Evolutionary conservation across 2,888 invertebrate genomes (phyloP).

Genomic region (Phlogophora meticulosa): DNA sequence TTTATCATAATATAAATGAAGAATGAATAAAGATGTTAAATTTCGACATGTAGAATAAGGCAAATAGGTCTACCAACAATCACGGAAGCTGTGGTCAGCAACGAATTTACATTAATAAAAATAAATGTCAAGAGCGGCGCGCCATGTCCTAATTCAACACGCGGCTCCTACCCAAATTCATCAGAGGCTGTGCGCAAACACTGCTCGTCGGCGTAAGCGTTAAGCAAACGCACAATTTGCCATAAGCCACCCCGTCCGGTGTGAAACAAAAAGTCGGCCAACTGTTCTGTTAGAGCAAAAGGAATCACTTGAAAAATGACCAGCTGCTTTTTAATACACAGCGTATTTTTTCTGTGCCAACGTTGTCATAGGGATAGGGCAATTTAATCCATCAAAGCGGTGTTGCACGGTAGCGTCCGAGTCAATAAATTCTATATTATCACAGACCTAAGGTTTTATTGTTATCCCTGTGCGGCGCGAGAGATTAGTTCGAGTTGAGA

Average conservation of each 20-base stretch:
- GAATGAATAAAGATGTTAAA: slow-evolving; percentile 12
- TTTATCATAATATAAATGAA: slow-evolving; percentile 11
- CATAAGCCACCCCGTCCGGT: slow-evolving; percentile 70
- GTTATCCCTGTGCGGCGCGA: slow-evolving; percentile 78
- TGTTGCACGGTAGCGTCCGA: slow-evolving; percentile 82
- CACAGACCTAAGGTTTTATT: slow-evolving; percentile 88
- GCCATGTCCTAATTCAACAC: slow-evolving; percentile 85
- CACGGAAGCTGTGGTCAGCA: slow-evolving; percentile 56
- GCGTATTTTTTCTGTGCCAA: slow-evolving; percentile 90
- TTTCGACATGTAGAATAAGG: slow-evolving; percentile 8
- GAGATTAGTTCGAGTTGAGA: slow-evolving; percentile 78
- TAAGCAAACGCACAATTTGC: slow-evolving; percentile 83
- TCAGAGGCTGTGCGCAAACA: slow-evolving; percentile 85
- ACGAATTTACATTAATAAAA: slow-evolving; percentile 69
- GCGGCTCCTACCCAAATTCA: slow-evolving; percentile 83
- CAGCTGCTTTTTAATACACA: slow-evolving; percentile 90
- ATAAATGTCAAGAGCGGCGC: slow-evolving; percentile 71
- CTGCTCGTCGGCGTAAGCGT: slow-evolving; percentile 74
- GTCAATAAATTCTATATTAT: slow-evolving; percentile 90
- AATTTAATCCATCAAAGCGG: slow-evolving; percentile 91
- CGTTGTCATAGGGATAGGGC: slow-evolving; percentile 91
- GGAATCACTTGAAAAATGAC: slow-evolving; percentile 91
- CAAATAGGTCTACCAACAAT: slow-evolving; percentile 41
- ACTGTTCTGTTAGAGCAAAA: slow-evolving; percentile 88
- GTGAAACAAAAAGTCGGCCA: slow-evolving; percentile 77